Percentiles rank a stretch among this genome's conserved stretches.
phyloP scores from a whole-genome alignment of 2,113 vertebrate species.

The Balaenoptera acutorostrata region DNA sequence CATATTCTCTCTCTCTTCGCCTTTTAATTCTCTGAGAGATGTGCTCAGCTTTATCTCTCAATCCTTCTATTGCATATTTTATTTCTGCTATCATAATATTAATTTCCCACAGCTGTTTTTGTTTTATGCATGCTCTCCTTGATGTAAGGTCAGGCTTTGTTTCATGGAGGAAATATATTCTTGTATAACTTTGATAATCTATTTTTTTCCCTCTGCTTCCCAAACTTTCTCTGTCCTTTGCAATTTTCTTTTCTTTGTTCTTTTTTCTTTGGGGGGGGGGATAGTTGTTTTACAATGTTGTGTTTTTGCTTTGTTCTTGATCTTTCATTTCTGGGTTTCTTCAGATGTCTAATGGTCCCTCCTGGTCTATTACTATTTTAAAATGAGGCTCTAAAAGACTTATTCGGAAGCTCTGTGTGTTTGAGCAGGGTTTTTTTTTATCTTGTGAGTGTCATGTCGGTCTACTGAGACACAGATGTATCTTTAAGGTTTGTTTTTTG shows the following conservation, averaged over 20 bases:
- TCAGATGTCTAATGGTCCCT: background rate
- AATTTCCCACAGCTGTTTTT: background rate
- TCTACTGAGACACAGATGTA: background rate
- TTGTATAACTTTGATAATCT: background rate
- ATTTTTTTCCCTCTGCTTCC: background rate
- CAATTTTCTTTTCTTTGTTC: background rate
- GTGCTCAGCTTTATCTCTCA: background rate
- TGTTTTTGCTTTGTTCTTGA: background rate
- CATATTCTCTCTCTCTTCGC: background rate
- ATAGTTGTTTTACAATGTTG: too few species aligned
- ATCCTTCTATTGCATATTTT: background rate
- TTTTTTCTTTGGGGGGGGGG: too few species aligned
- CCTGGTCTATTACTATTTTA: background rate
- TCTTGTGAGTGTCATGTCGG: background rate
- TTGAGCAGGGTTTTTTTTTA: background rate
- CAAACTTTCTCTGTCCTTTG: background rate
- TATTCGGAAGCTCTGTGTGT: background rate
- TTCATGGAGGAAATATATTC: background rate
- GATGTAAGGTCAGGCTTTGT: background rate
- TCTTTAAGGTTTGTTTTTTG: background rate
- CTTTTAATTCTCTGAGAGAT: background rate
- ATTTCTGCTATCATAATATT: background rate
- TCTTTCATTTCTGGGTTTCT: constrained; percentile 9
- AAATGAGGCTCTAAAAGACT: background rate
- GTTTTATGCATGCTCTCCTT: background rate